These are phyloP conservation scores for Malurus melanocephalus DNA, from an alignment of 2,113 vertebrate genomes.

Conservation along the genomic window DNA sequence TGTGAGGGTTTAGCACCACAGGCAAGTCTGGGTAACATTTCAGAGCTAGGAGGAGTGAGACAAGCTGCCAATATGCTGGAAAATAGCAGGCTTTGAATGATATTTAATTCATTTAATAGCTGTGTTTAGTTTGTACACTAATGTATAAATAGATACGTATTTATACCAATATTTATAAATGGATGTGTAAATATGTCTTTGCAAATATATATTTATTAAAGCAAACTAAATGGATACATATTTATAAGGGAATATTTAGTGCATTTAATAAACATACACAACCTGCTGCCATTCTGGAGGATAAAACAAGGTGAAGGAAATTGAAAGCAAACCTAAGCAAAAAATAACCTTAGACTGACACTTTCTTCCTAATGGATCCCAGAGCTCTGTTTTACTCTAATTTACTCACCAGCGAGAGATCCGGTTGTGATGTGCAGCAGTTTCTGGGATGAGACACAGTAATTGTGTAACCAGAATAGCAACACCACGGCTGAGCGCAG, in stretches of 20 bases:
- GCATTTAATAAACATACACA: conserved; percentile 43
- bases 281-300: conserved; percentile 16
- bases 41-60: neutral
- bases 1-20: neutral
- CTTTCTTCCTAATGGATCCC: conserved; percentile 23
- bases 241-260: conserved; percentile 48
- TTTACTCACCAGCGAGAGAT: conserved; percentile 13
- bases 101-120: conserved; percentile 22
- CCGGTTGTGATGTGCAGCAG: neutral
- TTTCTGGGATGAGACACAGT: neutral
- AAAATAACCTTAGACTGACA: conserved; percentile 50
- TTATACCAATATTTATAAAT: conserved; percentile 51
- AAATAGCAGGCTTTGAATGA: conserved; percentile 8
- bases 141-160: conserved; percentile 18
- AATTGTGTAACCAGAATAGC: conserved; percentile 15
- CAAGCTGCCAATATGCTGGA: neutral
- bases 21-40: neutral
- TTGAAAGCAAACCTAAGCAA: conserved; percentile 9
- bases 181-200: conserved; percentile 4
- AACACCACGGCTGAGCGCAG: neutral
- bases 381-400: conserved; percentile 28
- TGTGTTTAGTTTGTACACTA: neutral
- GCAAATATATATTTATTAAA: conserved; percentile 30
- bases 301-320: conserved; percentile 34
- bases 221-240: conserved; percentile 32